phyloP scores from a whole-genome alignment of 2,888 invertebrate genomes.

The Cerastoderma edule region DNA sequence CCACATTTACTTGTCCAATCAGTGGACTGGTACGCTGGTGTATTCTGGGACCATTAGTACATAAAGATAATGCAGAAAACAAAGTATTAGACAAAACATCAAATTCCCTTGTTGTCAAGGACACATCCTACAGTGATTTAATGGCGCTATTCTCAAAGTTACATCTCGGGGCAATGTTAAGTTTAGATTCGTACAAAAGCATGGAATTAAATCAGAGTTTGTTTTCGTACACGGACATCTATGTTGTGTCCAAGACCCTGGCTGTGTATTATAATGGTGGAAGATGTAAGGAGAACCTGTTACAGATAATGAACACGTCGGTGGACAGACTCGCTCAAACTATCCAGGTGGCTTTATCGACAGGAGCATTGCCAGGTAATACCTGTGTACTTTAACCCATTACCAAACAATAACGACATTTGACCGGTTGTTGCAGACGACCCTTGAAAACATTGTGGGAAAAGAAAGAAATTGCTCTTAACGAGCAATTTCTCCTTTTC shows the following conservation, averaged over 20 bases:
- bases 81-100: conserved; percentile 3
- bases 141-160: conserved; percentile 71
- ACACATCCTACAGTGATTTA: conserved; percentile 41
- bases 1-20: conserved; percentile 75
- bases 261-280: conserved; percentile 51
- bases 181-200: conserved; percentile 69
- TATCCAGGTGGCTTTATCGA: conserved; percentile 91
- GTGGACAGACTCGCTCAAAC: conserved; percentile 93
- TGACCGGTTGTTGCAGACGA: too few species aligned
- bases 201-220: conserved; percentile 69
- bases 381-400: conserved; percentile 32
- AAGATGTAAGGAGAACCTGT: conserved; percentile 78
- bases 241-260: conserved; percentile 60
- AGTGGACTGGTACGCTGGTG: conserved; percentile 79
- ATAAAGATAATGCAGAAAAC: conserved; percentile 2
- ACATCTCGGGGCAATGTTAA: conserved; percentile 74
- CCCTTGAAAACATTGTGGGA: too few species aligned
- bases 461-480: too few species aligned
- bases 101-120: background rate
- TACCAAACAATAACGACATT: too few species aligned
- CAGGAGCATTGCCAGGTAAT: conserved; percentile 90
- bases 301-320: conserved; percentile 87
- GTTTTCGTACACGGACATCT: conserved; percentile 68
- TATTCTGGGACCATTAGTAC: conserved; percentile 73
- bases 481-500: too few species aligned